Evolutionary conservation across 2,797 vertebrate genomes (phyloP).

Genomic region (Cryptoblepharus egeriae): DNA sequence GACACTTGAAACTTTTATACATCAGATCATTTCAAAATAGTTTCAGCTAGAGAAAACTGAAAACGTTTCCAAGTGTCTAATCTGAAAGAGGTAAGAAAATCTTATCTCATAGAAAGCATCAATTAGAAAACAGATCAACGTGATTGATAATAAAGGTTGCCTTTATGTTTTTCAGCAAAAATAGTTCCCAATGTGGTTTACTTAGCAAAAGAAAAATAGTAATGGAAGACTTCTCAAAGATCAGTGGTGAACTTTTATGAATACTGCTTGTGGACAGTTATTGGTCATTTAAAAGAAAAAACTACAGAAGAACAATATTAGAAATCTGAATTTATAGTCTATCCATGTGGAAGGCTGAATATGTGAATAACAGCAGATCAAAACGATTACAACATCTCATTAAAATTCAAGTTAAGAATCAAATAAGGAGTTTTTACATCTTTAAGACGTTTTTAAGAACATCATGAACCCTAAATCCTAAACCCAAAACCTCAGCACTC

Average conservation of each 20-base stretch:
- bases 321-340: slow-evolving; percentile 27
- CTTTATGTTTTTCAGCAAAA: no score
- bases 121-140: slow-evolving; percentile 11
- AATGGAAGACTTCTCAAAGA: slow-evolving; percentile 38
- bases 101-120: neutral
- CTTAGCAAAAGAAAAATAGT: neutral
- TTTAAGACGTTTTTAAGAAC: no score
- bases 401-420: slow-evolving; percentile 40
- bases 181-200: no score
- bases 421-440: slow-evolving; percentile 34
- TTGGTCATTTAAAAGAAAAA: no score
- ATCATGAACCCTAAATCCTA: slow-evolving; percentile 42
- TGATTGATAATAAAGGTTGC: neutral
- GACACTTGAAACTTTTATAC: slow-evolving; percentile 23
- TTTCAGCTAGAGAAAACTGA: slow-evolving; percentile 1
- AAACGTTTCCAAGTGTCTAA: slow-evolving; percentile 42
- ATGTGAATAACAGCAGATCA: slow-evolving; percentile 28
- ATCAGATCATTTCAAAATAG: slow-evolving; percentile 36
- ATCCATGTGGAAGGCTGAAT: slow-evolving; percentile 20
- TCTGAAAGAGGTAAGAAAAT: slow-evolving; percentile 26
- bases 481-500: slow-evolving; percentile 9
- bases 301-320: slow-evolving; percentile 15
- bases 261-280: neutral
- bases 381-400: slow-evolving; percentile 34
- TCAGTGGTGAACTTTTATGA: slow-evolving; percentile 5